Conservation (phyloP, 92 coral and sea anemone species). For the Zoanthus sansibaricus region DNA sequence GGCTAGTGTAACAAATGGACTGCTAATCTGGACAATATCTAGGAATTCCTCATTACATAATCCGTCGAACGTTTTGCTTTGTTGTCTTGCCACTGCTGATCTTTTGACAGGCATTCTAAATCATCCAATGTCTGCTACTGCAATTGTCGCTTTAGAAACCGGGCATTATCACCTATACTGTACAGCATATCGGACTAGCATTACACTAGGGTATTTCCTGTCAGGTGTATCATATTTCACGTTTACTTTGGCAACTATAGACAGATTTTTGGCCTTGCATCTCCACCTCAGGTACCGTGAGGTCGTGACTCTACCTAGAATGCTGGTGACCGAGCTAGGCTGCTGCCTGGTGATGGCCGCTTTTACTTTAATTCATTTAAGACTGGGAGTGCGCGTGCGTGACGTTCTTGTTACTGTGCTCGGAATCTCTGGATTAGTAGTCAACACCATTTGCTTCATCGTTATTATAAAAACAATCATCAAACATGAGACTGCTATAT, state of each 20-base stretch:
- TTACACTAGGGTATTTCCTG: background rate
- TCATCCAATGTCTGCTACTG: constrained; percentile 17
- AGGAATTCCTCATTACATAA: too few relatives aligned
- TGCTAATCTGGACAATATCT: too few relatives aligned
- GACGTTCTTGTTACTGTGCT: background rate
- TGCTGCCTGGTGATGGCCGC: background rate
- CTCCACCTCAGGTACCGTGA: constrained; percentile 35
- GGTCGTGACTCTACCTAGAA: constrained; percentile 21
- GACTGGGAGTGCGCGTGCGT: constrained; percentile 5
- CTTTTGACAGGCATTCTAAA: background rate
- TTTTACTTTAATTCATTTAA: background rate
- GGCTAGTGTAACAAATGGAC: too few relatives aligned
- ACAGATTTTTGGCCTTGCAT: constrained; percentile 21
- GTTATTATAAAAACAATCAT: background rate
- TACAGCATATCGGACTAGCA: background rate
- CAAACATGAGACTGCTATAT: too few relatives aligned
- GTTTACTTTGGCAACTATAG: constrained; percentile 7
- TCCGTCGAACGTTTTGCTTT: too few relatives aligned
- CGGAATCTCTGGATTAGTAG: background rate
- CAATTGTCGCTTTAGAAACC: constrained; percentile 9
- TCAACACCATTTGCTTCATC: background rate
- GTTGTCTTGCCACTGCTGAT: too few relatives aligned
- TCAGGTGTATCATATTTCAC: constrained; percentile 18
- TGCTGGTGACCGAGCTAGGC: constrained; percentile 9
- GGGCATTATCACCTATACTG: constrained; percentile 17